These are phyloP conservation scores for Oryzias dopingdopingensis DNA, from an alignment of 2,797 vertebrate genomes.

Conservation along the genomic window DNA sequence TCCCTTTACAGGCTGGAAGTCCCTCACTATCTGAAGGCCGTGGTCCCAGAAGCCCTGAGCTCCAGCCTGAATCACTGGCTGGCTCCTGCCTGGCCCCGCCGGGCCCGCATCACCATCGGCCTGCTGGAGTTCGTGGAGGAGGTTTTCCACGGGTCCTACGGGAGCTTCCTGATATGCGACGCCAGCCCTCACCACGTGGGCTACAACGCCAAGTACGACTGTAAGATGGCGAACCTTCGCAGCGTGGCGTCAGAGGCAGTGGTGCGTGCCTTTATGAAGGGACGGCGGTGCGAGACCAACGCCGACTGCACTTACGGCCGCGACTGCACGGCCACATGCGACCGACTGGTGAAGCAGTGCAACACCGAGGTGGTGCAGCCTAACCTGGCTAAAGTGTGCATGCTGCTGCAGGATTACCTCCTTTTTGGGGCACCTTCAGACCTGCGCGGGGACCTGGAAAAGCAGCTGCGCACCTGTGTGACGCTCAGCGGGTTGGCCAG, in stretches of 20 bases:
- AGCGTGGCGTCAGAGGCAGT: conserved; percentile 87
- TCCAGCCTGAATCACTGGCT: conserved; percentile 89
- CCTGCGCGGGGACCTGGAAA: conserved; percentile 86
- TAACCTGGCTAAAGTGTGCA: conserved; percentile 93
- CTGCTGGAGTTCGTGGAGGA: conserved; percentile 98
- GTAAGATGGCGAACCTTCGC: conserved; percentile 90
- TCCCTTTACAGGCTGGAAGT: conserved; percentile 84
- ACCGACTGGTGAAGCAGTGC: conserved; percentile 90
- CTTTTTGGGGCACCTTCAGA: conserved; percentile 85
- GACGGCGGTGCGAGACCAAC: conserved; percentile 88
- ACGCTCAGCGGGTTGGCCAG: conserved; percentile 93
- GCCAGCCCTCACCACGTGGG: conserved; percentile 85
- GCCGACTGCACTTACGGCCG: conserved; percentile 89
- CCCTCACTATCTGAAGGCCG: conserved; percentile 80
- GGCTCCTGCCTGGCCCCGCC: conserved; percentile 89
- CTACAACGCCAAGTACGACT: conserved; percentile 90
- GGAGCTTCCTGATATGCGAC: conserved; percentile 94
- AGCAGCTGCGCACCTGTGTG: conserved; percentile 90
- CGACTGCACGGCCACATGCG: conserved; percentile 90
- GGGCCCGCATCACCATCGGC: conserved; percentile 92
- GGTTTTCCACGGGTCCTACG: conserved; percentile 92
- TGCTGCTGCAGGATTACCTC: conserved; percentile 87
- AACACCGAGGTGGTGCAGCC: conserved; percentile 91
- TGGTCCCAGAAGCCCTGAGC: conserved; percentile 82
- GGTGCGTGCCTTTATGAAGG: conserved; percentile 84